A percentile compares a stretch with the other conserved stretches of the same genome.
Conservation (phyloP, 2,797 vertebrate species). For the Dallia pectoralis region DNA sequence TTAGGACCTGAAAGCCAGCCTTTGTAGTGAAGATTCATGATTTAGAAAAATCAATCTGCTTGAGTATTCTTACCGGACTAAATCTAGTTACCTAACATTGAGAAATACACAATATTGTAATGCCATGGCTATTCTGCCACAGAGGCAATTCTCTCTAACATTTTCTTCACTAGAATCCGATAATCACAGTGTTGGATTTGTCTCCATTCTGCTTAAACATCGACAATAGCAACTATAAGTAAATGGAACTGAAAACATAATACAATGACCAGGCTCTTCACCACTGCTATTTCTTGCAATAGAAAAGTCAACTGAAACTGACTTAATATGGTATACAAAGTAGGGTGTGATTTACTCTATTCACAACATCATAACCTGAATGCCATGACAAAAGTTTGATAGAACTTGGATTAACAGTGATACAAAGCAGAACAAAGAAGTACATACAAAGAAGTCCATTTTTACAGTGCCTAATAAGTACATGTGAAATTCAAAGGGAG, state of each 20-base stretch:
- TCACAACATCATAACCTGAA: neutral
- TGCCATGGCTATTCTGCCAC: conserved; percentile 18
- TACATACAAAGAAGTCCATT: neutral
- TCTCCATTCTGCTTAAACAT: conserved; percentile 7
- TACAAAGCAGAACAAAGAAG: neutral
- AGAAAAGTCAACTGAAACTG: neutral
- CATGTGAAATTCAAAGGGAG: conserved; percentile 34
- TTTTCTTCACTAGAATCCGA: neutral
- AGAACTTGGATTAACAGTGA: neutral
- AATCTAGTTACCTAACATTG: conserved; percentile 46
- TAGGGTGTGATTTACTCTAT: neutral
- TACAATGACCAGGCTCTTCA: too few relatives aligned
- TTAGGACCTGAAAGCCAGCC: conserved; percentile 35
- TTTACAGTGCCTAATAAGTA: neutral
- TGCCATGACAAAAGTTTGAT: neutral
- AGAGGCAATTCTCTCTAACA: neutral
- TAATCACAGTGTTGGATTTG: conserved; percentile 9
- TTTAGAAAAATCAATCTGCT: conserved; percentile 53
- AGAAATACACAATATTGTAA: conserved; percentile 28
- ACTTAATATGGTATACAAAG: neutral
- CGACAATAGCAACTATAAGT: neutral
- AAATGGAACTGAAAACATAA: too few relatives aligned
- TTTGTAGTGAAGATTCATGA: conserved; percentile 42
- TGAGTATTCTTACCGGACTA: conserved; percentile 25
- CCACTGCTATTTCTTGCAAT: too few relatives aligned